A percentile compares a stretch with the other conserved stretches of the same genome.
phyloP scores from a whole-genome alignment of 2,797 vertebrate genomes.

The Oreochromis mossambicus region DNA sequence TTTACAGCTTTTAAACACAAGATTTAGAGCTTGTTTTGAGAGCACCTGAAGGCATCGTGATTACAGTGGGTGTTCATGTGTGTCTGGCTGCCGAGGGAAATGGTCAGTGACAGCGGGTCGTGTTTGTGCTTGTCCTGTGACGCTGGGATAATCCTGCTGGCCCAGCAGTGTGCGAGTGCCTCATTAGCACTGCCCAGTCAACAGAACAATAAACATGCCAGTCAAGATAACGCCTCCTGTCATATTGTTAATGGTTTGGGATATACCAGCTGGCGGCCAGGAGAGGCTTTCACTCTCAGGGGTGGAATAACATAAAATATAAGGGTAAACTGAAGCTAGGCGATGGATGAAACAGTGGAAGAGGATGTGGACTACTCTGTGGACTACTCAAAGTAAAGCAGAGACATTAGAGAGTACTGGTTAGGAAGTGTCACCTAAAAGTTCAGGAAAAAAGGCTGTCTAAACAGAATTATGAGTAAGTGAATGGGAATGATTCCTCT shows the following conservation, averaged over 20 bases:
- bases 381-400: neutral
- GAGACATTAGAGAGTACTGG: neutral
- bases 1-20: neutral
- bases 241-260: constrained; percentile 74
- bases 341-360: neutral
- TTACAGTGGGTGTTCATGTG: neutral
- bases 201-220: constrained; percentile 79
- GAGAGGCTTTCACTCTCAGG: constrained; percentile 31
- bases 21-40: neutral
- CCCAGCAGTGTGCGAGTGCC: constrained; percentile 45
- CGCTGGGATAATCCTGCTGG: constrained; percentile 54
- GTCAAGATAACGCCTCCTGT: constrained; percentile 74
- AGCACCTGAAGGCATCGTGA: neutral
- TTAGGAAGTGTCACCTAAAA: neutral
- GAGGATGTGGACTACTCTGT: neutral
- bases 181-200: constrained; percentile 70
- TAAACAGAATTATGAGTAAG: neutral
- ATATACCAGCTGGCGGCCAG: constrained; percentile 65
- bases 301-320: constrained; percentile 41
- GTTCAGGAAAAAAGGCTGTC: neutral
- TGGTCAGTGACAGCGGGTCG: constrained; percentile 52
- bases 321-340: neutral
- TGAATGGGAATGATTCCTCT: neutral
- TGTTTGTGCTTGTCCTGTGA: constrained; percentile 63
- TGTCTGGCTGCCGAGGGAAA: constrained; percentile 24